Percentiles rank a stretch among this genome's conserved stretches.
These are phyloP conservation scores for Trichoplax adhaerens DNA, from an alignment of 37 sponge, comb jelly and placozoan species.

Conservation along the genomic window DNA sequence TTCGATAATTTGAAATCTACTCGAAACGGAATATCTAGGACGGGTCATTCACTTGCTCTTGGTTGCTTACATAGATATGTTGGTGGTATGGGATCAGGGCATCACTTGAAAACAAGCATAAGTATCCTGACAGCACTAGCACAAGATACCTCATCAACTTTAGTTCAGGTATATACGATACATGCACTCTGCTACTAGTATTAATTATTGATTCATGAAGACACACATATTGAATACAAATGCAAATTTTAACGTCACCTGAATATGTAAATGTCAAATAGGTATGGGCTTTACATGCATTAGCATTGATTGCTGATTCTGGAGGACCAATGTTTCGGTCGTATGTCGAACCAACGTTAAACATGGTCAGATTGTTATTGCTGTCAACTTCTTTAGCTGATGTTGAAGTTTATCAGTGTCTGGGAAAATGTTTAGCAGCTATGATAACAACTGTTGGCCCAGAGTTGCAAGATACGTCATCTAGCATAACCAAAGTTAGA, in stretches of 20 bases:
- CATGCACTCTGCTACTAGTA: not conserved
- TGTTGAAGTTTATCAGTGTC: slow-evolving; percentile 67
- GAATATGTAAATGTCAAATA: slow-evolving; percentile 8
- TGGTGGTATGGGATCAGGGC: slow-evolving; percentile 82
- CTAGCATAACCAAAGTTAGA: slow-evolving; percentile 26
- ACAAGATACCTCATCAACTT: slow-evolving; percentile 30
- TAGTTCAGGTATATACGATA: slow-evolving; percentile 18
- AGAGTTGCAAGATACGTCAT: slow-evolving; percentile 63
- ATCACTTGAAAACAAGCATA: slow-evolving; percentile 68
- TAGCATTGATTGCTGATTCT: slow-evolving; percentile 73
- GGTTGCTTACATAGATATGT: slow-evolving; percentile 88
- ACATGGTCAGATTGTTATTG: slow-evolving; percentile 50
- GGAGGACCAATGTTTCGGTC: slow-evolving; percentile 94
- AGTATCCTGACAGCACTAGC: slow-evolving; percentile 57
- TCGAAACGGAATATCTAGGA: slow-evolving; percentile 41
- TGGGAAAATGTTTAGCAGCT: slow-evolving; percentile 78
- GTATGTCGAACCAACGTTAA: slow-evolving; percentile 64
- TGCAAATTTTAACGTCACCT: not conserved
- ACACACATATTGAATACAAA: not conserved
- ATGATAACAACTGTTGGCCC: slow-evolving; percentile 91
- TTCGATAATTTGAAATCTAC: slow-evolving; percentile 43
- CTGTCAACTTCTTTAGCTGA: slow-evolving; percentile 32
- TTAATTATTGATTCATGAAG: not conserved
- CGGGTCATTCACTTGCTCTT: slow-evolving; percentile 80
- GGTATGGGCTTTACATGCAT: slow-evolving; percentile 89